Base-by-base conservation (phyloP, 2,113 vertebrate genomes). In the Hyaena hyaena region DNA sequence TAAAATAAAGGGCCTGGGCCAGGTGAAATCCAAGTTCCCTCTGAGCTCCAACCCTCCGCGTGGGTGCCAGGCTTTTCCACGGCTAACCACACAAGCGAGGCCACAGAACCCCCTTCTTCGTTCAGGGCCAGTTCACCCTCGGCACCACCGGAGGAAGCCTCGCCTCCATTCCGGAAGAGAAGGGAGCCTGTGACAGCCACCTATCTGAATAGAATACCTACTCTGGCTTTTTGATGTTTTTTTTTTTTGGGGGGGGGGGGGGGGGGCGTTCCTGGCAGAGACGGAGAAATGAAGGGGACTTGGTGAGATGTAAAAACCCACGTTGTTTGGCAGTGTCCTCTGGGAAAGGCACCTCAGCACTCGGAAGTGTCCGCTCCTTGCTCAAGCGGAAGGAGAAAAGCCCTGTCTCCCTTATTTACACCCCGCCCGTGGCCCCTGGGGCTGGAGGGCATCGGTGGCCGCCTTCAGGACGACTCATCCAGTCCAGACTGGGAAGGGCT, bases 51-150 rank as follows among this genome's bases (percentile, higher is more conserved):
- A 15, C 2, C 43, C 26, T 35, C 53, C 26, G 1, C 1, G 0
- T 0, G 17, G 93, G 15, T 0, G 0, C 73, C 15, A 4, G 66
- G 4, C 0, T 15, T 17, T 7, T n/a, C 48, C 26, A 24, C 0
- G 19, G 58, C 10, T 19, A 19, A 2, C 9, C 7, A 4, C 0
- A 39, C 39, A 39, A 26, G 8, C 24, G 71, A 21, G 90, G 71
- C 39, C 48, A 16, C 71, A 66, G 43, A 31, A 12, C 5, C 31
- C 61, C 58, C 10, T 23, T 45, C 71, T 43, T 12, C 1, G 4
- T 4, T 69, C 14, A 17, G 23, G 48, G 15, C 53, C 43, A 2
- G 10, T 77, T 66, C 28, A 39, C 4, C 31, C 69, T 48, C n/a
- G 15, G 63, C 10, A 3, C 48, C 85, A 4, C 2, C 0, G 10